Percentiles rank a stretch among this genome's conserved stretches.
Evolutionary conservation across 2,888 invertebrate genomes (phyloP).

Genomic region (Gymnosoma rotundatum): DNA sequence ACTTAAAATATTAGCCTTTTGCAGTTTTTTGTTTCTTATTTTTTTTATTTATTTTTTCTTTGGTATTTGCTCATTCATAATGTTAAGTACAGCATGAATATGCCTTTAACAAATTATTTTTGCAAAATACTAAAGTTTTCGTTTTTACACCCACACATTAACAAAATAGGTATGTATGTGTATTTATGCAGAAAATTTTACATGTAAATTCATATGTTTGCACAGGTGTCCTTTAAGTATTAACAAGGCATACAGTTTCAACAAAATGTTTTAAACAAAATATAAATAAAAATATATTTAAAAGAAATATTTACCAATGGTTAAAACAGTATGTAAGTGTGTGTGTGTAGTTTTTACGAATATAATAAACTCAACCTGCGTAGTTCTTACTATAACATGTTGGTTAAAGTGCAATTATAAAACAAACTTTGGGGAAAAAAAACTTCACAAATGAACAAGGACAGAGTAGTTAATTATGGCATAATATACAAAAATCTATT

Average conservation of each 20-base stretch:
- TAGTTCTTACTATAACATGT: neutral
- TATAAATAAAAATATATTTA: slow-evolving; percentile 18
- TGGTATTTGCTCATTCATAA: slow-evolving; percentile 53
- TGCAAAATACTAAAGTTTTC: slow-evolving; percentile 20
- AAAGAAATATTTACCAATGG: slow-evolving; percentile 40
- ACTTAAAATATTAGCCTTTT: slow-evolving; percentile 62
- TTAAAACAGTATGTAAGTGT: slow-evolving; percentile 15
- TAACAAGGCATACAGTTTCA: slow-evolving; percentile 68
- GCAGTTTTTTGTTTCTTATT: slow-evolving; percentile 21
- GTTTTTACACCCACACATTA: slow-evolving; percentile 1
- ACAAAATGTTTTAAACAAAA: slow-evolving; percentile 30
- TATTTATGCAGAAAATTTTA: neutral
- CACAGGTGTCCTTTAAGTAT: slow-evolving; percentile 63
- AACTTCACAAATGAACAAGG: slow-evolving; percentile 44
- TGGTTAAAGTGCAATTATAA: neutral
- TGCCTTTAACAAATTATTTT: slow-evolving; percentile 41
- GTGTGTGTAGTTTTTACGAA: neutral
- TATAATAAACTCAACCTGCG: neutral
- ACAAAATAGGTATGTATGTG: neutral
- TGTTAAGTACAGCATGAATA: slow-evolving; percentile 65
- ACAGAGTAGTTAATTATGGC: slow-evolving; percentile 48
- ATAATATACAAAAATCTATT: slow-evolving; percentile 23
- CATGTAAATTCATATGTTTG: neutral
- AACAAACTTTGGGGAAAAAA: no score
- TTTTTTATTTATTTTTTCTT: slow-evolving; percentile 4